Evolutionary conservation across 2,888 invertebrate genomes (phyloP).

Genomic region (Hyppa rectilinea): DNA sequence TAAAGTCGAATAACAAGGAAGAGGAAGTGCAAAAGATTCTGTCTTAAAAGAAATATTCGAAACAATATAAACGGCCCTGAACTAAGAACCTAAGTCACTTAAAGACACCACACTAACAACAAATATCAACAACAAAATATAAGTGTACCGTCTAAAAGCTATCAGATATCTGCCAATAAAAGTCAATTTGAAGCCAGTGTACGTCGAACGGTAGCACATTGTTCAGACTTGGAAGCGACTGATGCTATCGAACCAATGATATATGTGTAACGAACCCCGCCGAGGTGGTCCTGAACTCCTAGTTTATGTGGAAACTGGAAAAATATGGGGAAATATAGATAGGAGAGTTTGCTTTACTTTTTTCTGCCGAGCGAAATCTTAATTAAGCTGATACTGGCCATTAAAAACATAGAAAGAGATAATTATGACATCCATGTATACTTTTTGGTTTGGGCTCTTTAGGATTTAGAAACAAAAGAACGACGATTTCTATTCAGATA

Average conservation of each 20-base stretch:
- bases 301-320: constrained; percentile 67
- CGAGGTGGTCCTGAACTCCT: constrained; percentile 61
- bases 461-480: background rate
- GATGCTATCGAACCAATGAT: constrained; percentile 67
- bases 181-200: constrained; percentile 67
- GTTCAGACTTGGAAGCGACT: constrained; percentile 64
- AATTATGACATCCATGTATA: background rate
- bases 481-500: no score
- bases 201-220: constrained; percentile 67
- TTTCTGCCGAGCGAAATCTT: background rate
- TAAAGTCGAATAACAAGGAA: background rate
- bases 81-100: constrained; percentile 35
- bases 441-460: background rate
- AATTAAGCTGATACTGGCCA: background rate
- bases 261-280: constrained; percentile 69
- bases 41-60: background rate
- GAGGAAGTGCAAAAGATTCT: background rate
- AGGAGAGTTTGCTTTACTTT: background rate
- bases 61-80: constrained; percentile 26
- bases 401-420: background rate
- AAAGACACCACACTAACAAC: constrained; percentile 58
- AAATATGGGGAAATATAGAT: constrained; percentile 55
- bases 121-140: constrained; percentile 68
- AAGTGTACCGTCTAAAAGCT: constrained; percentile 65
- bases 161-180: constrained; percentile 69